phyloP scores from a whole-genome alignment of 1,140 invertebrate genomes.

The Zelostemma sp. region DNA sequence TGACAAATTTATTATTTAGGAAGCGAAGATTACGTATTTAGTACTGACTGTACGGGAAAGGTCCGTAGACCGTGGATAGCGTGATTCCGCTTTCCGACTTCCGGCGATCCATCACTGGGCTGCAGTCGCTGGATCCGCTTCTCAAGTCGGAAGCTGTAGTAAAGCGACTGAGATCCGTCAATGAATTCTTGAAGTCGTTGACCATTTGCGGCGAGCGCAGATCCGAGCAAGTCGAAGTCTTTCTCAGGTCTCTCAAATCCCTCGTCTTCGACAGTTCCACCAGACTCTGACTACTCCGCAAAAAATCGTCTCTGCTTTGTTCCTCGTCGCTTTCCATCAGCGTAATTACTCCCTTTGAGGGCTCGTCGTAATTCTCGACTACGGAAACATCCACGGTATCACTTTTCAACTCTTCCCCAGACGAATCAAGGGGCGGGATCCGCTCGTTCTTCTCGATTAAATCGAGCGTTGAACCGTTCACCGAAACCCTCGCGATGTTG shows the following conservation, averaged over 20 bases:
- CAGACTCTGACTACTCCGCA: slow-evolving; percentile 46
- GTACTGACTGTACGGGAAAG: slow-evolving; percentile 75
- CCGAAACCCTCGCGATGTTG: slow-evolving; percentile 32
- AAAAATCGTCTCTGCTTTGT: slow-evolving; percentile 16
- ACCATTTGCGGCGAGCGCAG: slow-evolving; percentile 59
- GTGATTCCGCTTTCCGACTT: slow-evolving; percentile 63
- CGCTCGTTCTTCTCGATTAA: not conserved
- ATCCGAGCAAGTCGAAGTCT: slow-evolving; percentile 39
- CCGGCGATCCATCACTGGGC: slow-evolving; percentile 41
- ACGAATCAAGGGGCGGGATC: slow-evolving; percentile 31
- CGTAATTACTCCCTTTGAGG: slow-evolving; percentile 5
- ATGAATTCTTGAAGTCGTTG: slow-evolving; percentile 56
- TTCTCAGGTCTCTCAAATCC: slow-evolving; percentile 14
- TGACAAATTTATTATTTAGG: no score
- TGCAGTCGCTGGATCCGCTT: slow-evolving; percentile 4
- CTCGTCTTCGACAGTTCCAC: slow-evolving; percentile 29
- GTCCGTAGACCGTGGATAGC: slow-evolving; percentile 73
- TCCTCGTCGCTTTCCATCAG: slow-evolving; percentile 23
- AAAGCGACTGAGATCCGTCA: slow-evolving; percentile 36
- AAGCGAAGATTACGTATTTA: slow-evolving; percentile 1
- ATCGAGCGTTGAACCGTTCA: slow-evolving; percentile 31
- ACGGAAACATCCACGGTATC: slow-evolving; percentile 48
- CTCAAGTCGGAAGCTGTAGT: slow-evolving; percentile 23
- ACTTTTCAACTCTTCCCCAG: slow-evolving; percentile 27
- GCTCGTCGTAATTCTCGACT: slow-evolving; percentile 32